Evolutionary conservation across 1,140 invertebrate genomes (phyloP).

Genomic region (Bombus balteatus): DNA sequence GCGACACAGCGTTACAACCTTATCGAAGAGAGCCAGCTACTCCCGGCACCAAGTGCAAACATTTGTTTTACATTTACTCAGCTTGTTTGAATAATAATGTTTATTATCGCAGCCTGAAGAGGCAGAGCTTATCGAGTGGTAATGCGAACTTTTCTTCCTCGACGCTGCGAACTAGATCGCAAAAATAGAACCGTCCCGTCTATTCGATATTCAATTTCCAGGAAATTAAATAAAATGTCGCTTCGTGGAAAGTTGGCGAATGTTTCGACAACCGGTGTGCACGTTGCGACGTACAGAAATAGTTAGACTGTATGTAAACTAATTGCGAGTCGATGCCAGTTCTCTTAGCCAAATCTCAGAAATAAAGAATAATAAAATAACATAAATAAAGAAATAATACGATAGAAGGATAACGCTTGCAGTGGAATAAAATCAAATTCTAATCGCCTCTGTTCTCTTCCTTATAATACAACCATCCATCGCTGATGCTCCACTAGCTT

Average conservation of each 20-base stretch:
- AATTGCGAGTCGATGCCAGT: neutral
- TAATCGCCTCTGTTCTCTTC: neutral
- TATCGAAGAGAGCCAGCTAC: conserved; percentile 38
- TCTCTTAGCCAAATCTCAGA: too few relatives aligned
- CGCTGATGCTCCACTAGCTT: neutral
- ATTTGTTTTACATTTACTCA: conserved; percentile 56
- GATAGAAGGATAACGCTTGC: neutral
- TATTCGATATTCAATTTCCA: neutral
- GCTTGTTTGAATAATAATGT: conserved; percentile 58
- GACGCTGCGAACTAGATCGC: conserved; percentile 10
- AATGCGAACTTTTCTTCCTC: conserved; percentile 10
- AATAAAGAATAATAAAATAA: too few relatives aligned
- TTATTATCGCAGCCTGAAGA: conserved; percentile 38
- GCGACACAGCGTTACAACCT: conserved; percentile 32
- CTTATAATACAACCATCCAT: neutral
- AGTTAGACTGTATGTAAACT: neutral
- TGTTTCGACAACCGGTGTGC: neutral
- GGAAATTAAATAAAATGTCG: neutral
- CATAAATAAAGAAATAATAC: neutral
- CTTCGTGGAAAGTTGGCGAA: neutral
- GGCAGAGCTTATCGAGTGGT: conserved; percentile 26
- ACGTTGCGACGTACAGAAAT: neutral
- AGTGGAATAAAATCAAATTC: neutral
- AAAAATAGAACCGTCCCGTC: conserved; percentile 4
- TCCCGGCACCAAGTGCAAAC: conserved; percentile 35